Percentiles rank a stretch among this genome's conserved stretches.
These are phyloP conservation scores for Achroia grisella DNA, from an alignment of 1,140 invertebrate species.

Conservation along the genomic window DNA sequence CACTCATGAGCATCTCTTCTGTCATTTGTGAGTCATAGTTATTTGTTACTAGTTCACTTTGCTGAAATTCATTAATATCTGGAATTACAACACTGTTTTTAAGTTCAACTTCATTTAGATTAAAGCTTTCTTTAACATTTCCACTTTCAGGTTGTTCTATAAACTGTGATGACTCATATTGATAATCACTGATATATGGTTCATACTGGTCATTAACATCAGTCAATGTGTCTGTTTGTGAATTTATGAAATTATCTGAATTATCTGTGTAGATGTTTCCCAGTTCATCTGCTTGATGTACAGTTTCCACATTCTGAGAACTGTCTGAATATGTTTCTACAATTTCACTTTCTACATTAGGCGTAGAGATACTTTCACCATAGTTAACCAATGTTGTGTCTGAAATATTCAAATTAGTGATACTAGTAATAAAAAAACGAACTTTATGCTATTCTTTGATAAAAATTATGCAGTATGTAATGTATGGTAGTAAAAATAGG, in stretches of 20 bases:
- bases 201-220: constrained; percentile 55
- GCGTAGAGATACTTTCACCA: constrained; percentile 42
- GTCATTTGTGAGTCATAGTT: constrained; percentile 43
- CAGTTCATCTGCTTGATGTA: constrained; percentile 46
- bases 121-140: constrained; percentile 22
- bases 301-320: constrained; percentile 39
- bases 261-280: constrained; percentile 55
- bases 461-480: too few relatives aligned
- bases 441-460: too few relatives aligned
- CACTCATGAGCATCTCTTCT: constrained; percentile 67
- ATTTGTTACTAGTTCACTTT: constrained; percentile 31
- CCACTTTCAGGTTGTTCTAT: constrained; percentile 28
- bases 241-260: constrained; percentile 35
- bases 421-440: too few relatives aligned
- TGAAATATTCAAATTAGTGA: too few relatives aligned
- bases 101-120: constrained; percentile 19
- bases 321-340: constrained; percentile 42
- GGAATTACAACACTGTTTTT: constrained; percentile 34
- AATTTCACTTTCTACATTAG: constrained; percentile 36
- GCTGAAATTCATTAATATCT: constrained; percentile 47
- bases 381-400: constrained; percentile 64
- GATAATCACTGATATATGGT: constrained; percentile 52
- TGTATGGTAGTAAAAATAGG: too few relatives aligned
- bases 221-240: constrained; percentile 40
- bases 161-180: constrained; percentile 36